These are phyloP conservation scores for Physella acuta DNA, from an alignment of 1,140 invertebrate genomes.

Conservation along the genomic window DNA sequence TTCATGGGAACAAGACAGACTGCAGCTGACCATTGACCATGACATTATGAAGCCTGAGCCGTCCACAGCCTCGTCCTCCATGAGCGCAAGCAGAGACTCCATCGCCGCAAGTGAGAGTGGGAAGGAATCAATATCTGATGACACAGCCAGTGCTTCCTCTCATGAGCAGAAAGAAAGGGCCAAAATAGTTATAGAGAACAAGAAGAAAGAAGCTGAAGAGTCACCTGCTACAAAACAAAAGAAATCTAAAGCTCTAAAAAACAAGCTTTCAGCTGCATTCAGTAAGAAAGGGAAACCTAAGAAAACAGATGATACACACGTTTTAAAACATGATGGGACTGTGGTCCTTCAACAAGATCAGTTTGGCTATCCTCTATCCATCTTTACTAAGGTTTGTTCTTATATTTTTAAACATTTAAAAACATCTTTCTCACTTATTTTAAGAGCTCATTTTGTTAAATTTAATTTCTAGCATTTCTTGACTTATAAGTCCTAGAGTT, in stretches of 20 bases:
- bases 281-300: constrained; percentile 32
- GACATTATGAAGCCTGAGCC: not conserved
- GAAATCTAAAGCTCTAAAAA: constrained; percentile 33
- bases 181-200: not conserved
- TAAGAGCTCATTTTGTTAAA: not conserved
- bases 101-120: constrained; percentile 11
- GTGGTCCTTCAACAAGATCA: constrained; percentile 60
- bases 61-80: constrained; percentile 19
- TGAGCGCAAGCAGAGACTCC: constrained; percentile 14
- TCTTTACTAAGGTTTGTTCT: constrained; percentile 78
- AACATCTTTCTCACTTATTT: not conserved
- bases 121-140: constrained; percentile 11
- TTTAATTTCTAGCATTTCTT: constrained; percentile 3
- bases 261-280: constrained; percentile 43
- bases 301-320: constrained; percentile 11
- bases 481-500: not conserved
- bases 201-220: not conserved
- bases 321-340: constrained; percentile 21
- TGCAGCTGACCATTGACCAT: constrained; percentile 44
- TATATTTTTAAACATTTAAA: not conserved
- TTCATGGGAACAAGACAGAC: constrained; percentile 53
- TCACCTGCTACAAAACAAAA: constrained; percentile 5
- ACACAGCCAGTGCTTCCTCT: not conserved
- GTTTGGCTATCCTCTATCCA: constrained; percentile 83
- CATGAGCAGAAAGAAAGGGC: constrained; percentile 31